These are phyloP conservation scores for Dromococcyx pavoninus DNA, from an alignment of 2,797 vertebrate species.

Conservation along the genomic window DNA sequence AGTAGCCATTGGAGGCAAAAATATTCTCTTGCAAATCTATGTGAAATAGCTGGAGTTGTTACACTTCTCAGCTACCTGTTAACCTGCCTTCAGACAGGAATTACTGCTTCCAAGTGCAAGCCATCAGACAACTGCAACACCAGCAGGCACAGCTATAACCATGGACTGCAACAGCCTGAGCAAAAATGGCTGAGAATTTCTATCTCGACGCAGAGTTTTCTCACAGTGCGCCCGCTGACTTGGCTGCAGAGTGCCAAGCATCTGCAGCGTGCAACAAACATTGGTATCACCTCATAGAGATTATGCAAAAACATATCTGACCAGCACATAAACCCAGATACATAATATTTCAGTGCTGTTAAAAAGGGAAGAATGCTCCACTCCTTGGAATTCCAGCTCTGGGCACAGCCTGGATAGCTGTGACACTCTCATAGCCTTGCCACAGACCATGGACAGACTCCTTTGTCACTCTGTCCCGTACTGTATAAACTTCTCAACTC, in stretches of 20 bases:
- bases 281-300: background rate
- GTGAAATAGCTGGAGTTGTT: background rate
- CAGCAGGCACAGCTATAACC: background rate
- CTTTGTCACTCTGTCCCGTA: background rate
- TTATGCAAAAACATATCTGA: background rate
- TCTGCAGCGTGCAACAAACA: rapidly evolving
- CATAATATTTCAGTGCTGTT: background rate
- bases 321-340: background rate
- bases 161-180: background rate
- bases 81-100: background rate
- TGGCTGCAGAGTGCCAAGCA: background rate
- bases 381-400: too few species aligned
- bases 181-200: background rate
- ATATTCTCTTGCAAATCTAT: background rate
- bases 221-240: rapidly evolving
- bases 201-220: background rate
- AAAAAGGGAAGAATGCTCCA: background rate
- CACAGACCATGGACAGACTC: background rate
- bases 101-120: background rate
- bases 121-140: rapidly evolving
- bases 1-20: background rate
- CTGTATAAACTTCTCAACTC: background rate
- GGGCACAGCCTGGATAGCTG: too few species aligned
- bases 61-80: background rate
- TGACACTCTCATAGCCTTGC: background rate